A percentile compares a stretch with the other conserved stretches of the same genome.
Conservation (phyloP, 35 echinoderm and acorn worm genomes). For the Lytechinus variegatus region DNA sequence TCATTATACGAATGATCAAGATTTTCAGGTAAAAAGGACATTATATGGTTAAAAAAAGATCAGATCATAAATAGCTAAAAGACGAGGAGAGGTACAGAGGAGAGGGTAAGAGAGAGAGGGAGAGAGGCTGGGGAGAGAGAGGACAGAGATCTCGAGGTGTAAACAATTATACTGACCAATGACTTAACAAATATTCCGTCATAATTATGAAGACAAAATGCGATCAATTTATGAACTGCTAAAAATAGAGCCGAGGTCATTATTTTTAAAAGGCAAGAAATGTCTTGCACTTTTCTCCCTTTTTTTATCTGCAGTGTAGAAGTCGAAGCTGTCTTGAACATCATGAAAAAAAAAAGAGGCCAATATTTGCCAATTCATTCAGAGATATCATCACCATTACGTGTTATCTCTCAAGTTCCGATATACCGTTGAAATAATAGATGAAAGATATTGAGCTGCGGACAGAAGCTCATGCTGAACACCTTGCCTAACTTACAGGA, state of each 20-base stretch:
- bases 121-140: not conserved
- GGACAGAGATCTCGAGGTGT: not conserved
- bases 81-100: not conserved
- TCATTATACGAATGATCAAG: too few relatives aligned
- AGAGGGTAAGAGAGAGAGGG: too few relatives aligned
- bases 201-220: conserved; percentile 12
- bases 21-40: too few relatives aligned
- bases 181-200: not conserved
- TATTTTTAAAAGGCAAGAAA: not conserved
- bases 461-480: not conserved
- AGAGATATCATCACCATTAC: not conserved
- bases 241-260: not conserved
- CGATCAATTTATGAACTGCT: not conserved
- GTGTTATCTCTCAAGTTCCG: conserved; percentile 8
- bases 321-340: not conserved
- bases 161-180: not conserved
- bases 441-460: not conserved
- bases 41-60: too few relatives aligned
- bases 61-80: too few relatives aligned
- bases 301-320: not conserved
- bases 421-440: not conserved
- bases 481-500: not conserved
- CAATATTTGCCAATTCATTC: conserved; percentile 12
- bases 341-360: not conserved
- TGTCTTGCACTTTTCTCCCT: not conserved